Evolutionary conservation across 1,140 invertebrate species (phyloP), one percentile per base, ranked within the genome.

Genomic region (Solenopsis invicta): DNA sequence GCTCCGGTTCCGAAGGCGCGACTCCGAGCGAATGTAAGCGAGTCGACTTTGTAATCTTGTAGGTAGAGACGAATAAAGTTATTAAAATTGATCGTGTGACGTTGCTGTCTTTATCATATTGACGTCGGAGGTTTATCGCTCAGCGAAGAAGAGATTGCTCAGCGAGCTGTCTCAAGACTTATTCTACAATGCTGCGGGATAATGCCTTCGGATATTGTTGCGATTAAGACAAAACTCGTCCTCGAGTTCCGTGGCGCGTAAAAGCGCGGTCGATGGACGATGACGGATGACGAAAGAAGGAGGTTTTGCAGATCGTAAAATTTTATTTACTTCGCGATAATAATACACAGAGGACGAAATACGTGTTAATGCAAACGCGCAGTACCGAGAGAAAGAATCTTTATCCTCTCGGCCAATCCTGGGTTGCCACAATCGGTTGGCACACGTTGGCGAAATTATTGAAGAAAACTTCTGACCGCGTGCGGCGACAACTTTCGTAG

Each of bases 1-100:
- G 77, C 18, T 80, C 77, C 34, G 48, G 69, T 80, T 80, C 45
- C 62, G 77, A 69, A 37, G n/a, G 48, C 62, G 77, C 48, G 76
- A 78, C 24, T 64, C 24, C 16, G 18, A 74, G 29, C 71, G 52
- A 75, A 75, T n/a, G 72, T 29, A 5, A 18, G 24, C 64, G 24
- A 78, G 59, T 37, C 18, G 24, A 10, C n/a, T 18, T 29, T 21
- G 41, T 48, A 29, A 45, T 41, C 21, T 45, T 13, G 24, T 24
- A 75, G 37, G 41, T 72, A 66, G 61, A 67, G 21, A 41, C 72
- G 24, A 16, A 34, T 66, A 3, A 16, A 50, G 24, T 50, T 21
- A 61, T 64, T 78, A 21, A 29, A 21, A n/a, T 37, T n/a, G 76
- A 78, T 66, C 45, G 76, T 61, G 74, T 50, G 76, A 78, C 37